Evolutionary conservation across 1,140 invertebrate genomes (phyloP), one percentile per base, ranked within the genome.

Genomic region (Hyles vespertilio): DNA sequence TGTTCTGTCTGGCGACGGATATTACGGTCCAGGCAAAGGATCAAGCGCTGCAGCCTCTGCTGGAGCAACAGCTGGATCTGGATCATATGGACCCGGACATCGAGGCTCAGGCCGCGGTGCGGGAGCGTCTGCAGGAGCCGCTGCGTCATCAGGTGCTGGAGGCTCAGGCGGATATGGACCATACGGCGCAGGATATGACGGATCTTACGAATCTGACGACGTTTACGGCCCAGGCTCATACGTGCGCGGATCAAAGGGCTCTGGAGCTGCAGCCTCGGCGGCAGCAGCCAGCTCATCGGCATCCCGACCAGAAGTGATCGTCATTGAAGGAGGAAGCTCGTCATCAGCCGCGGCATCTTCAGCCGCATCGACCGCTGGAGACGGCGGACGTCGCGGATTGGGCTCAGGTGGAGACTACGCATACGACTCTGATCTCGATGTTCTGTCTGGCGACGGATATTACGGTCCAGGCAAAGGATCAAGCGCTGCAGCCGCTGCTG

Each of bases 341-440:
- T 22, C 57, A 51, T 40, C 47, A 11, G 44, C 44, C 32, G 55
- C 50, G 33, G 54, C 54, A 34, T 8, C 63, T 22, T 36, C 65
- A 8, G 58, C 62, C n/a, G 57, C 40, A 3, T 10, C 33, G n/a
- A 22, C 6, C 5, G 22, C 22, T 44, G 12, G 44, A 9, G 8
- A 11, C 22, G 59, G 49, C 0, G 10, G 7, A 51, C 57, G 45
- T 47, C 9, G 11, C 7, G 61, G 34, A 32, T n/a, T 9, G 8
- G 50, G 50, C 32, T 32, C 50, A 51, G 50, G 50, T 22, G 50
- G 34, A 8, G 48, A 3, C 5, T 50, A 54, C 8, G 56, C 22
- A 34, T 22, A 22, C 22, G 22, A 22, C 22, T 22, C 22, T 22
- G 22, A 22, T 22, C 22, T 22, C 22, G 22, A 22, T 22, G 22